phyloP scores from a whole-genome alignment of 1,140 invertebrate genomes.

The Drosophila pandora region DNA sequence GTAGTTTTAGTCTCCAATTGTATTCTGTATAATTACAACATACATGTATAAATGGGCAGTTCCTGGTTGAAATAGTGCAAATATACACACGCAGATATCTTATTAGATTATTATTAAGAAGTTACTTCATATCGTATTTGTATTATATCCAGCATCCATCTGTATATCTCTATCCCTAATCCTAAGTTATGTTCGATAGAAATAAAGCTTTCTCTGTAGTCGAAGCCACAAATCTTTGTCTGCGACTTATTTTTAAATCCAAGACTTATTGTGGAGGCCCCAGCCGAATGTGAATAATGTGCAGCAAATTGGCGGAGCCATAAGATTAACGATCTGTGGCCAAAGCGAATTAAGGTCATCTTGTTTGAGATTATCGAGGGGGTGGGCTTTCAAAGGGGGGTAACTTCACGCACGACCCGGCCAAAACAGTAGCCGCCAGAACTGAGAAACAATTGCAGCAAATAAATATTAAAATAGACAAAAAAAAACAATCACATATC shows the following conservation, averaged over 20 bases:
- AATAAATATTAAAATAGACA: slow-evolving; percentile 25
- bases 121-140: slow-evolving; percentile 1
- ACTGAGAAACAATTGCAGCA: slow-evolving; percentile 15
- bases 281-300: slow-evolving; percentile 59
- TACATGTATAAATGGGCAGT: slow-evolving; percentile 62
- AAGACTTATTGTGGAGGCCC: slow-evolving; percentile 14
- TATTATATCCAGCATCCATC: slow-evolving; percentile 18
- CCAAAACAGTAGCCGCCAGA: slow-evolving; percentile 34
- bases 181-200: slow-evolving; percentile 37
- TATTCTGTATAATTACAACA: slow-evolving; percentile 24
- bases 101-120: slow-evolving; percentile 42
- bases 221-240: slow-evolving; percentile 50
- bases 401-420: slow-evolving; percentile 44
- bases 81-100: slow-evolving; percentile 60
- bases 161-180: slow-evolving; percentile 25
- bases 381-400: slow-evolving; percentile 6
- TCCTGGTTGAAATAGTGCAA: slow-evolving; percentile 80
- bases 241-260: slow-evolving; percentile 1
- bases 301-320: slow-evolving; percentile 67
- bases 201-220: slow-evolving; percentile 73
- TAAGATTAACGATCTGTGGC: slow-evolving; percentile 66
- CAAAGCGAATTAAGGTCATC: slow-evolving; percentile 76
- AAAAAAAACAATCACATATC: slow-evolving; percentile 54
- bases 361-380: slow-evolving; percentile 35
- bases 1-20: slow-evolving; percentile 23